Percentiles rank a stretch among this genome's conserved stretches.
These are phyloP conservation scores for Uria aalge DNA, from an alignment of 2,113 vertebrate species.

Conservation along the genomic window DNA sequence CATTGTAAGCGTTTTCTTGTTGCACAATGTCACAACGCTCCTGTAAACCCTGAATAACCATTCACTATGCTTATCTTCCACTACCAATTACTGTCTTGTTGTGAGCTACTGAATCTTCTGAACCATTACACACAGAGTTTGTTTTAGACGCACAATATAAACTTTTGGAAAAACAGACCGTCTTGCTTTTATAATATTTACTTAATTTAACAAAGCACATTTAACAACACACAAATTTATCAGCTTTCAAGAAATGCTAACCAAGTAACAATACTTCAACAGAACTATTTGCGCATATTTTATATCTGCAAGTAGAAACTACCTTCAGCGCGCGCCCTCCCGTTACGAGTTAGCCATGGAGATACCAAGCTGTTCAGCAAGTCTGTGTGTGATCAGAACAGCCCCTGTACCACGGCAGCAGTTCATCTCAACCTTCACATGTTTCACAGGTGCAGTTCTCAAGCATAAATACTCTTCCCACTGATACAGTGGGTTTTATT, in stretches of 20 bases:
- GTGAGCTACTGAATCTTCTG: neutral
- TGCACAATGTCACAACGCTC: neutral
- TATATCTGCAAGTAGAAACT: neutral
- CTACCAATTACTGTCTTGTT: neutral
- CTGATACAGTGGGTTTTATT: neutral
- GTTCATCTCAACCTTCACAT: neutral
- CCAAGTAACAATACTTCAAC: neutral
- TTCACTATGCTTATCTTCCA: neutral
- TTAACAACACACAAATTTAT: neutral
- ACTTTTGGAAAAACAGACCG: neutral
- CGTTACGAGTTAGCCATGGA: accelerated
- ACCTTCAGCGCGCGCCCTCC: neutral
- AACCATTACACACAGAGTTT: neutral
- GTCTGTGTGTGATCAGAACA: accelerated
- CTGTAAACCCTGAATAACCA: neutral
- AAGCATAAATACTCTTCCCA: neutral
- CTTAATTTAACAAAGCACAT: neutral
- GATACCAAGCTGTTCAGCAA: neutral
- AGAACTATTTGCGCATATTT: neutral
- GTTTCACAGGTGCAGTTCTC: neutral
- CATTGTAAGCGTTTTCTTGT: neutral
- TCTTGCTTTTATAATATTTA: neutral
- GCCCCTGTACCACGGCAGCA: neutral
- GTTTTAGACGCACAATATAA: neutral
- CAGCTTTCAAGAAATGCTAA: neutral